Evolutionary conservation across 2,113 vertebrate species (phyloP).

Genomic region (Elanus axillaris): DNA sequence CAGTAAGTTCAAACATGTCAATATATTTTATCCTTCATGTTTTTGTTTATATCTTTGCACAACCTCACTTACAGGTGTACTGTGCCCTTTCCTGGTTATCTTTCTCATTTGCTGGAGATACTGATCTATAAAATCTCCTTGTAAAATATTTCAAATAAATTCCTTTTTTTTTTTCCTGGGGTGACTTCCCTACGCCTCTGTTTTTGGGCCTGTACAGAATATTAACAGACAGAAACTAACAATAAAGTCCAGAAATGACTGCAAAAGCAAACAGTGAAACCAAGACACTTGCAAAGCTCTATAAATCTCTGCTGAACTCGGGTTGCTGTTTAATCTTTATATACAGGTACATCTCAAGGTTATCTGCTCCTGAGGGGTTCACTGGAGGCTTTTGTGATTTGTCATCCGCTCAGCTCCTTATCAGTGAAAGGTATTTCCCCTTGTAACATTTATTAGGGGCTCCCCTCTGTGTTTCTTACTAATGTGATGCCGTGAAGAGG

Average conservation of each 20-base stretch:
- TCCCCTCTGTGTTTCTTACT: constrained; percentile 10
- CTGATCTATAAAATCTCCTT: constrained; percentile 44
- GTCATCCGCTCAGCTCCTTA: constrained; percentile 63
- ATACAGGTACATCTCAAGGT: constrained; percentile 72
- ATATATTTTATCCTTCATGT: constrained; percentile 35
- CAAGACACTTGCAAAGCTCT: constrained; percentile 58
- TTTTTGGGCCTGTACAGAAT: constrained; percentile 32
- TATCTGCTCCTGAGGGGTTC: constrained; percentile 68
- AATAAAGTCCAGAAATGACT: constrained; percentile 69
- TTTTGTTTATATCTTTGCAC: constrained; percentile 39
- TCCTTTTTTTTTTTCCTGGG: background rate
- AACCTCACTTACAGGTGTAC: constrained; percentile 9
- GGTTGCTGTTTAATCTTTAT: constrained; percentile 75
- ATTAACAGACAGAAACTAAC: constrained; percentile 68
- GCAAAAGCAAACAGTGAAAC: constrained; percentile 70
- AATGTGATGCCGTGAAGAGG: background rate
- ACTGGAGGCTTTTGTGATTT: constrained; percentile 34
- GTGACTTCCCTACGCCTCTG: constrained; percentile 8
- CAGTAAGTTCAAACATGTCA: constrained; percentile 25
- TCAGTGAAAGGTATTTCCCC: constrained; percentile 58
- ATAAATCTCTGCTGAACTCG: constrained; percentile 59
- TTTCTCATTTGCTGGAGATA: constrained; percentile 11
- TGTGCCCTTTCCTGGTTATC: constrained; percentile 39
- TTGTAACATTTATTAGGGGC: constrained; percentile 51
- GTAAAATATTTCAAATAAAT: constrained; percentile 53